Evolutionary conservation across 2,113 vertebrate genomes (phyloP).

Genomic region (Ancistrus triradiatus): DNA sequence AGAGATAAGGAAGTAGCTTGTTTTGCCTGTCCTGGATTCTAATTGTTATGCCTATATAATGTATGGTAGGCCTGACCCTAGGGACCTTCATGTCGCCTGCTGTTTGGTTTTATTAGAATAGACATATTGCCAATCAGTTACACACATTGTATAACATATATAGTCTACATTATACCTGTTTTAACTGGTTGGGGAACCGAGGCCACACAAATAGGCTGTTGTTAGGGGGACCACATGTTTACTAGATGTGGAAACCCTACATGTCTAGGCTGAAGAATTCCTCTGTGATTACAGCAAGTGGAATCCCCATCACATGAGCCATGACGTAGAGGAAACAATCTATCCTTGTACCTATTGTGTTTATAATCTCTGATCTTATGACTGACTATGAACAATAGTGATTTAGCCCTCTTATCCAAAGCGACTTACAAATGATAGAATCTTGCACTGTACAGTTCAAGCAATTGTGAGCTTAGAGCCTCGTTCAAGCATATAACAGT

Average conservation of each 20-base stretch:
- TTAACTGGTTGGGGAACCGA: constrained; percentile 4
- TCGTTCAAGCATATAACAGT: too few species aligned
- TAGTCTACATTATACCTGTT: constrained; percentile 7
- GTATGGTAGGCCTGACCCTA: constrained; percentile 8
- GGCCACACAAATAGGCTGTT: neutral
- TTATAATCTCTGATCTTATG: too few species aligned
- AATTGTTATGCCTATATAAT: constrained; percentile 46
- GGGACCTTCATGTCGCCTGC: neutral
- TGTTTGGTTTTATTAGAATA: too few species aligned
- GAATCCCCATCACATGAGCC: constrained; percentile 44
- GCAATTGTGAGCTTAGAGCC: too few species aligned
- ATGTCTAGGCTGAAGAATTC: constrained; percentile 51
- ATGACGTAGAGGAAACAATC: constrained; percentile 40
- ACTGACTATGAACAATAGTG: too few species aligned
- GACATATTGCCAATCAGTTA: too few species aligned
- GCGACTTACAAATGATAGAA: too few species aligned
- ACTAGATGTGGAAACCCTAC: constrained; percentile 47
- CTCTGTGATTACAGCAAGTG: constrained; percentile 42
- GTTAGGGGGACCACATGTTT: constrained; percentile 3
- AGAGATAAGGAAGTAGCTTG: constrained; percentile 63
- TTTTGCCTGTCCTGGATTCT: constrained; percentile 51
- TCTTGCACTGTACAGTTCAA: too few species aligned
- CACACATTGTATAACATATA: too few species aligned
- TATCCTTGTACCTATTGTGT: constrained; percentile 6
- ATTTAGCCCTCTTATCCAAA: too few species aligned